Percentiles rank a stretch among this genome's conserved stretches.
These are phyloP conservation scores for Drosophila lacicola DNA, from an alignment of 2,888 invertebrate species.

Conservation along the genomic window DNA sequence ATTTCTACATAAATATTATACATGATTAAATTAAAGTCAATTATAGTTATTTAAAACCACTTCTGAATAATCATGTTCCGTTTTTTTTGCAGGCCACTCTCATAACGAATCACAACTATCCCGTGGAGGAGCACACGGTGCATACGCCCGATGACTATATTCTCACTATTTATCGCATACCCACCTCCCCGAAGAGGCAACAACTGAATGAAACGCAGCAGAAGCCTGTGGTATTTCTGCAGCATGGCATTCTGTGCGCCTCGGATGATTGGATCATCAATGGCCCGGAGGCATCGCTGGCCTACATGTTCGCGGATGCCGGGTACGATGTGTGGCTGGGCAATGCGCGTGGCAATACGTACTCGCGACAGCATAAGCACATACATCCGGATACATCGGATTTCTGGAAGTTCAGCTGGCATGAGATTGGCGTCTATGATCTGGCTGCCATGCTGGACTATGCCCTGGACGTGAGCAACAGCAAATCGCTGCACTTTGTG, in stretches of 20 bases:
- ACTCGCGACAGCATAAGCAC: conserved; percentile 86
- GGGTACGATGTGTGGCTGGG: conserved; percentile 93
- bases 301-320: conserved; percentile 87
- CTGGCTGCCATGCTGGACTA: conserved; percentile 93
- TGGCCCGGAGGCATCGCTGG: conserved; percentile 87
- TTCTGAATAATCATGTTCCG: background rate
- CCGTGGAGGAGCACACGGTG: conserved; percentile 88
- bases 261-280: conserved; percentile 91
- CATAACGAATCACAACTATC: conserved; percentile 86
- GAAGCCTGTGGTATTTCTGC: conserved; percentile 86
- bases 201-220: conserved; percentile 28
- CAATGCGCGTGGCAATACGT: conserved; percentile 90
- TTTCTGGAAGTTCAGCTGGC: conserved; percentile 89
- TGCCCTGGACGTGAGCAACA: conserved; percentile 86
- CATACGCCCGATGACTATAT: conserved; percentile 82
- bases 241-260: conserved; percentile 90
- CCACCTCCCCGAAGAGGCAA: conserved; percentile 71
- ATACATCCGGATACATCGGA: conserved; percentile 86
- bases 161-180: conserved; percentile 83
- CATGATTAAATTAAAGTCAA: too few species aligned
- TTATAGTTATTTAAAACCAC: too few species aligned
- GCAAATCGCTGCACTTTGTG: conserved; percentile 89
- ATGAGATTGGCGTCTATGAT: conserved; percentile 90
- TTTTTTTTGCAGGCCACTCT: conserved; percentile 69
- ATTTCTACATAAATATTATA: too few species aligned